Evolutionary conservation across 23 tunicate genomes (phyloP), one percentile per base, ranked within the genome.

Genomic region (Trididemnum nubilum): DNA sequence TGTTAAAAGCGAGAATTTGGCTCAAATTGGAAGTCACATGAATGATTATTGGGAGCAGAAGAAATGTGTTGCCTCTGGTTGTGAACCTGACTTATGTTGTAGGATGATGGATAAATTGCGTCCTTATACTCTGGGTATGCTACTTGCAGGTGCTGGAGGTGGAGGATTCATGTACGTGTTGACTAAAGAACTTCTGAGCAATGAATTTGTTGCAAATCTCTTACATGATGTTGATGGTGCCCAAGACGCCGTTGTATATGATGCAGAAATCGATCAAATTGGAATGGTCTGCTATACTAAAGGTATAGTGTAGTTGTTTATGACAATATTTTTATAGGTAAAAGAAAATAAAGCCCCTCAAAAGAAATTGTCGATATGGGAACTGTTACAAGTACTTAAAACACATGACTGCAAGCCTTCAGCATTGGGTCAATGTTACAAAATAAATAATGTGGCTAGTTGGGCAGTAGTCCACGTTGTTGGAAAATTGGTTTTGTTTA

Each of bases 51-150:
- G 98, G 98, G 30, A 64, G 54, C 98, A 93, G 72, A 93, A 93
- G 65, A 93, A 93, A 52, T 33, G 84, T 1, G 88, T 93, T 92
- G 98, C 98, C 37, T 86, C 93, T n/a, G 98, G 98, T 31, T 87
- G 93, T 52, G 98, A 93, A 44, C 98, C 98, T 32, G 87, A 74
- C 3, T 33, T 72, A 18, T 93, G 98, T 74, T 35, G 76, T 4
- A 79, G 86, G 57, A 80, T 93, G 83, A 85, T 93, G 89, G 73
- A 60, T 34, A 54, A 2, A 25, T 66, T 93, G 63, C 34, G 64
- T 1, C 84, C 86, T 0, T 73, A 58, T 54, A 49, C 67, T 4
- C 36, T 52, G 24, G 98, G 98, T 28, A 81, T 70, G 79, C 27
- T 87, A 0, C 86, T 93, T 2, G 81, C 86, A 66, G 98, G 98